Percentiles rank a stretch among this genome's conserved stretches.
Evolutionary conservation across 2,797 vertebrate species (phyloP).

Genomic region (Mormyrops attenuatus): DNA sequence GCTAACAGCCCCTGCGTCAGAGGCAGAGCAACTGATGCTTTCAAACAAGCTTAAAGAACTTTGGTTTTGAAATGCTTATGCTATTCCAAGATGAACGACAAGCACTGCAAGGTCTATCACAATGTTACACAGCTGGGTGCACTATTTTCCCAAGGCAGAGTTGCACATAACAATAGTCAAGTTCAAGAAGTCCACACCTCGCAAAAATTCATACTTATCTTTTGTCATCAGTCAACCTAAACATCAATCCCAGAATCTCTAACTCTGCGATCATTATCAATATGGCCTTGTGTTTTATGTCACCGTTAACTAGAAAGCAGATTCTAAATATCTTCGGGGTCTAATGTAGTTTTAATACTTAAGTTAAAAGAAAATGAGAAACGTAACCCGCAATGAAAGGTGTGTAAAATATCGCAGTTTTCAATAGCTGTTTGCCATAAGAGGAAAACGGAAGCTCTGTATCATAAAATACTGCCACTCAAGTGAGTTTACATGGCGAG

Average conservation of each 20-base stretch:
- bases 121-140: conserved; percentile 5
- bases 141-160: background rate
- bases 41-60: conserved; percentile 50
- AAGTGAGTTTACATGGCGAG: conserved; percentile 6
- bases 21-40: conserved; percentile 63
- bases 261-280: background rate
- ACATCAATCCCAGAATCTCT: background rate
- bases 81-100: conserved; percentile 21
- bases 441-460: conserved; percentile 51
- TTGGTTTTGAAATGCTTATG: background rate
- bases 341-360: background rate
- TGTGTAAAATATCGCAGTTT: background rate
- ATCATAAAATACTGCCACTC: background rate
- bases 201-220: conserved; percentile 56
- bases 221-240: conserved; percentile 53
- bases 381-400: background rate
- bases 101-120: conserved; percentile 33
- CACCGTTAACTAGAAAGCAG: conserved; percentile 55
- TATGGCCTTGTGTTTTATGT: conserved; percentile 54
- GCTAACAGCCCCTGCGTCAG: conserved; percentile 80
- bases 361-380: background rate
- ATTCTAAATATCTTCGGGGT: conserved; percentile 47
- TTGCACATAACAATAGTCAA: conserved; percentile 20
- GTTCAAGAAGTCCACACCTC: background rate
- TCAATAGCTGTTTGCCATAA: background rate